These are phyloP conservation scores for Lasioglossum calceatum DNA, from an alignment of 2,888 invertebrate genomes.

Conservation along the genomic window DNA sequence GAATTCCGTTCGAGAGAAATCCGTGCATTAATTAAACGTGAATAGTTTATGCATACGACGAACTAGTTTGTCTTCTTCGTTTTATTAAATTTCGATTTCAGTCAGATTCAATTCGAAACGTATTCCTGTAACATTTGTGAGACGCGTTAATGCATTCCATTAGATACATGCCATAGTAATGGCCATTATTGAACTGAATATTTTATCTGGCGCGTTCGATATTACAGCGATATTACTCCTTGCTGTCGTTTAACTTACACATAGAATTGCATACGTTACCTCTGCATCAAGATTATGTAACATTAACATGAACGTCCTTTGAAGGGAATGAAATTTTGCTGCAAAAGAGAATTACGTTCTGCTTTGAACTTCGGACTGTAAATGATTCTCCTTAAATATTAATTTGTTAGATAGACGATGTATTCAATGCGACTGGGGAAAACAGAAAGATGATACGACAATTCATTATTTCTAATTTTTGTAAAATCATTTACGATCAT, in stretches of 20 bases:
- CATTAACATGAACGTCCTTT: background rate
- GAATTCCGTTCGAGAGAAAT: background rate
- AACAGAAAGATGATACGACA: background rate
- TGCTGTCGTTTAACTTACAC: background rate
- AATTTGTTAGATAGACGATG: background rate
- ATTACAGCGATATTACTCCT: background rate
- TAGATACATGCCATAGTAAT: background rate
- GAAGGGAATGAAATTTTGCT: background rate
- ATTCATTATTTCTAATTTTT: background rate
- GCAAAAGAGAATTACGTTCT: background rate
- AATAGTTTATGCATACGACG: conserved; percentile 6
- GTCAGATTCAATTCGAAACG: background rate
- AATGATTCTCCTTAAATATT: background rate
- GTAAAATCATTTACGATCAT: background rate
- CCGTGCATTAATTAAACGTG: background rate
- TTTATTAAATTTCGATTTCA: background rate
- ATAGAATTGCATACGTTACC: background rate
- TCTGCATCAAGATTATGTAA: background rate
- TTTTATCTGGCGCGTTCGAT: background rate
- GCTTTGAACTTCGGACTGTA: background rate
- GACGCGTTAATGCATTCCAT: background rate
- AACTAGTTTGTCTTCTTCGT: background rate
- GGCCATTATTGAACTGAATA: background rate
- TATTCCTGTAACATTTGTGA: background rate
- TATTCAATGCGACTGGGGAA: background rate